Conservation (phyloP, 1,140 invertebrate species). For the Calosoma granatense region DNA sequence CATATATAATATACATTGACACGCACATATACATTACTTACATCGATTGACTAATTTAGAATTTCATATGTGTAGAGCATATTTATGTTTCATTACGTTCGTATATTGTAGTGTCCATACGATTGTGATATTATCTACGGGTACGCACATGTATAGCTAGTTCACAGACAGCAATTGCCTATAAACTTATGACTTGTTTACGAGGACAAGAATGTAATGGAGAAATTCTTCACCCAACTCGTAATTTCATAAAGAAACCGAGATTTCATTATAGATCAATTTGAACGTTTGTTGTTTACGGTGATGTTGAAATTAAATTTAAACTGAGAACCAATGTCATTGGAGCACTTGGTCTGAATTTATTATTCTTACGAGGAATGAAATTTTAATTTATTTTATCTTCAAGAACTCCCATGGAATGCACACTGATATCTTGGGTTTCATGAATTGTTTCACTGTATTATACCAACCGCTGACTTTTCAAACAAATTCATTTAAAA, state of each 20-base stretch:
- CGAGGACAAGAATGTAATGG: not conserved
- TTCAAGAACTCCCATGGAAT: not conserved
- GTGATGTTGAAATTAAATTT: conserved; percentile 3
- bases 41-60: too few relatives aligned
- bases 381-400: conserved; percentile 9
- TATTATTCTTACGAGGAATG: conserved; percentile 1
- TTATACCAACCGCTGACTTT: not conserved
- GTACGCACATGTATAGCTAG: not conserved
- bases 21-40: too few relatives aligned
- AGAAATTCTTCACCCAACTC: not conserved
- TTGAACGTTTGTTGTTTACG: conserved; percentile 2
- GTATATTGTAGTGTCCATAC: not conserved
- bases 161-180: not conserved
- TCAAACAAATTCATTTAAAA: not conserved
- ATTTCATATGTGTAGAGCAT: not conserved
- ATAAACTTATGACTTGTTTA: not conserved
- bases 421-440: not conserved
- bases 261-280: conserved; percentile 8
- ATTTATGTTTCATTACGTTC: not conserved
- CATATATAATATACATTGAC: too few relatives aligned
- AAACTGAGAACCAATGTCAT: not conserved
- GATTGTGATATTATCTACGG: not conserved
- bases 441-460: not conserved
- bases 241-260: conserved; percentile 7
- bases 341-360: not conserved